Base-by-base conservation (phyloP, 2,888 invertebrate genomes). In the Drosophila birchii region DNA sequence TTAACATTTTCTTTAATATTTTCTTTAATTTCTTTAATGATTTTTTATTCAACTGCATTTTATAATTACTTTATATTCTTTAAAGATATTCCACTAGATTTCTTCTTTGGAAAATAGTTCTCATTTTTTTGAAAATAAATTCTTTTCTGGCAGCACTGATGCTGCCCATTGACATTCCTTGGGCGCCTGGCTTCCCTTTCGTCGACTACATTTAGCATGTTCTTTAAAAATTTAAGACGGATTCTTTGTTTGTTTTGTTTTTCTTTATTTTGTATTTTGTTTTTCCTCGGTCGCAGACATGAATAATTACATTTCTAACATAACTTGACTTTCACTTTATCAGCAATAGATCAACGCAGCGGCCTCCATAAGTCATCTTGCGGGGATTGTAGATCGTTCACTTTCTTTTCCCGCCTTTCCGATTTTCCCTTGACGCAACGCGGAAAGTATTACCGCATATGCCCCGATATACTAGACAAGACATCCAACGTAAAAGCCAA, bases 291-390 rank as follows among this genome's bases (percentile, higher is more conserved):
- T 32, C 2, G 14, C 53, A 70, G 76, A 69, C 78, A 78, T 88
- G 87, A 85, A 77, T 81, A 88, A 85, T 88, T 88, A 78, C 87
- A 79, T 86, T 81, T 85, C 80, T 76, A 80, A 59, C 78, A 87
- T 81, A 85, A 87, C 85, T 87, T 87, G 89, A 89, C 87, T 89
- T 89, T 87, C 85, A 79, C 88, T 89, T 85, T 79, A 86, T 89
- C 89, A 80, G 74, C 88, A 71, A 84, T 87, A 77, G 81, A 78
- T 81, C 79, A 75, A 64, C 79, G 43, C 60, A 41, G 61, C 63
- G 51, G 39, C 56, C 60, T 66, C 78, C 69, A 84, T 86, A 79
- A 75, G 64, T 85, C 75, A 72, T 64, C 34, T 61, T 61, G 12
- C 8, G 66, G 29, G 36, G n/a, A 36, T 23, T 34, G 36, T 44